Conservation (phyloP, 2,888 invertebrate genomes). For the Cecidostiba fungosa region DNA sequence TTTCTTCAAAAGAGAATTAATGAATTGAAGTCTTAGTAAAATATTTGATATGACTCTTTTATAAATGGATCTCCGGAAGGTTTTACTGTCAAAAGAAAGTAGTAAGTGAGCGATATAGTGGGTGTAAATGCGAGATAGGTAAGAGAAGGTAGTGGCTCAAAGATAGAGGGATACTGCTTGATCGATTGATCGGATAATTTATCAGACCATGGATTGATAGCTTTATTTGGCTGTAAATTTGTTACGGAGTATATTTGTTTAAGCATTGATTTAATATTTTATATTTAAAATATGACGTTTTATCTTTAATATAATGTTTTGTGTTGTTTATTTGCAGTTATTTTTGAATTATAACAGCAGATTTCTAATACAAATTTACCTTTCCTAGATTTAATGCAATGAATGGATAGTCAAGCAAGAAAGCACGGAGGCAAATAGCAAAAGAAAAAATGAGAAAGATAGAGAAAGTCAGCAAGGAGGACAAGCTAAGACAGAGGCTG, state of each 20-base stretch:
- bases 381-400: background rate
- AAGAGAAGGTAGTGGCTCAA: slow-evolving; percentile 27
- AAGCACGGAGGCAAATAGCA: background rate
- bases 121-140: background rate
- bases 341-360: background rate
- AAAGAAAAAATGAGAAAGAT: slow-evolving; percentile 15
- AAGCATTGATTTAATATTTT: background rate
- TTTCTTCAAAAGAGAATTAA: too few relatives aligned
- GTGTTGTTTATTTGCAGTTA: background rate
- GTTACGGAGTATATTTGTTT: background rate
- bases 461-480: slow-evolving; percentile 3
- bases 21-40: too few relatives aligned
- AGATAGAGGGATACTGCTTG: slow-evolving; percentile 39
- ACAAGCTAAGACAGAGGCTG: slow-evolving; percentile 42
- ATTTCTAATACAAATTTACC: background rate
- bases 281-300: too few relatives aligned
- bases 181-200: slow-evolving; percentile 49
- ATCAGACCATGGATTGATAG: slow-evolving; percentile 51
- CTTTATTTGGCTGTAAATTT: slow-evolving; percentile 43
- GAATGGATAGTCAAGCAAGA: background rate
- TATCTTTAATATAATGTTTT: too few relatives aligned
- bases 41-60: too few relatives aligned
- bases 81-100: background rate
- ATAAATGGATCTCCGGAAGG: too few relatives aligned
- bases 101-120: background rate